Base-by-base conservation (phyloP, 2,797 vertebrate genomes). In the Macropus fuliginosus region DNA sequence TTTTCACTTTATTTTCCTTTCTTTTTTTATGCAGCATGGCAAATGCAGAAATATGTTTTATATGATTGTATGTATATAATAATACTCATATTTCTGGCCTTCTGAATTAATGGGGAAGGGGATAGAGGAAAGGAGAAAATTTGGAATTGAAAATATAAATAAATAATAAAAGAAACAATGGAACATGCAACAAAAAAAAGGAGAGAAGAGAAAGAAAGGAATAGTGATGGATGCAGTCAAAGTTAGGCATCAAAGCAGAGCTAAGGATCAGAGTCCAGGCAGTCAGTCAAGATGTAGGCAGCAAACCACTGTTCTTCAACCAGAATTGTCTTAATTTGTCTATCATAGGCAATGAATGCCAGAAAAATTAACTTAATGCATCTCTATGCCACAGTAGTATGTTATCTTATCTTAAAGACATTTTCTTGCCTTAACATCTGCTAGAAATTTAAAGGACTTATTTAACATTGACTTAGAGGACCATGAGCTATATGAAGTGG, bases 391-490 rank as follows among this genome's bases (percentile, higher is more conserved):
- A 91, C 66, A 92, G 1, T 40, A 27, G 56, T 95, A 55, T 66
- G 12, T 55, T 95, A 95, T 89, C 59, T 94, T 94, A 95, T 96
- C 94, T 96, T 91, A 59, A 50, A 92, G 8, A 81, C 90, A 92
- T 93, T 16, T 91, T 93, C 57, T 62, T 94, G 56, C 34, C 8
- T 97, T 3, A 66, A 55, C 93, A 95, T 93, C 93, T 92, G 21
- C 29, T 54, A 93, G 95, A 92, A n/a, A 90, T 97, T 97, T 96
- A 91, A 93, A 96, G 55, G 95, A 97, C 94, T 46, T 94, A 24
- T 91, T 96, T 93, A 91, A 97, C 95, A 46, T 57, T 96, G 54
- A 3, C 1, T 92, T 55, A 92, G 24, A 97, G 87, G 74, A 94
- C 34, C 93, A 91, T 94, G 34, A 57, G 89, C 29, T 95, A 55